Base-by-base conservation (phyloP, 1,140 invertebrate genomes). In the Drosophila sulfurigaster region DNA sequence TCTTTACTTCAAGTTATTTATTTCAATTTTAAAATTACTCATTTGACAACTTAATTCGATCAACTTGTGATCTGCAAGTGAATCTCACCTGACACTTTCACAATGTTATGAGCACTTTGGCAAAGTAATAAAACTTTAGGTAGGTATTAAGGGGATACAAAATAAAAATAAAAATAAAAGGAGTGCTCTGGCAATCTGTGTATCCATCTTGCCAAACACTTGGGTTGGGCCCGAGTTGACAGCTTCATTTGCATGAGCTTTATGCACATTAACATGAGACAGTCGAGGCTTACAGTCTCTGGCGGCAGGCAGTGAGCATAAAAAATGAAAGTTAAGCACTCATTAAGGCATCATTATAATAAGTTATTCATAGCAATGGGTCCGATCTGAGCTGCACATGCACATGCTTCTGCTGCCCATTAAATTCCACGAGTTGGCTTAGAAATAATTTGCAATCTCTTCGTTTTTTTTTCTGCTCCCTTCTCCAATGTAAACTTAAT, bases 301-400 rank as follows among this genome's bases (percentile, higher is more conserved):
- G 46, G 15, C 10, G 1, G 25, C 66, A 32, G 46, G 54, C 56
- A 48, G 30, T n/a, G 43, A 35, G 69, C 76, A 81, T 82, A 72
- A 83, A 72, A 88, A 88, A 83, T 83, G 67, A 83, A 89, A 81
- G 67, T 81, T 89, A 78, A 85, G 85, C 78, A 67, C 81, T 89
- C 85, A 89, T 88, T 88, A 88, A 83, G 85, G 75, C 75, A 64
- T 58, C 78, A 80, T 81, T 76, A 72, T 76, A 89, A 81, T 88
- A 85, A 81, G 49, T 83, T 79, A 88, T 88, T 79, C 75, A 76
- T 62, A 32, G 30, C 59, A 59, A 59, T 52, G 65, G 28, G 7
- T 32, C 20, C 48, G 35, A 15, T 43, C 35, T 54, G 11, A 64
- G 30, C 30, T 32, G 16, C 43, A 49, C 35, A 41, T 30, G 48